These are phyloP conservation scores for Epinephelus lanceolatus DNA, from an alignment of 2,113 vertebrate species.

Conservation along the genomic window DNA sequence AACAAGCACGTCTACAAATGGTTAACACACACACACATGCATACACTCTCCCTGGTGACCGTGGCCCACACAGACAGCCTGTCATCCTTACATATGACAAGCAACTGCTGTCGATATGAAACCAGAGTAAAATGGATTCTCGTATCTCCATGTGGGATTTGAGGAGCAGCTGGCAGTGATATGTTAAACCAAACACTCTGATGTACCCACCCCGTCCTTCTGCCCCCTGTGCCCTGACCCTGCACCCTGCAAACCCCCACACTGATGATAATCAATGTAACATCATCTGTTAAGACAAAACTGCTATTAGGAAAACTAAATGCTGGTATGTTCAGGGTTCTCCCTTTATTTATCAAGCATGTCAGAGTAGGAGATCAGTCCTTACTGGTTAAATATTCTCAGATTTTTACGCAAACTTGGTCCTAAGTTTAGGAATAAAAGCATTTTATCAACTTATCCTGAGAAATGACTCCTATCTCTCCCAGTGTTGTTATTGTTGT, in stretches of 20 bases:
- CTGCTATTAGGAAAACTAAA: background rate
- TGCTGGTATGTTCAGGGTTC: background rate
- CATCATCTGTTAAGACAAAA: constrained; percentile 44
- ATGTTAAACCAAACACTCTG: constrained; percentile 61
- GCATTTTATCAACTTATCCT: no score
- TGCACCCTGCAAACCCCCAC: background rate
- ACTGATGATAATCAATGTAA: constrained; percentile 56
- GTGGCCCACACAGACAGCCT: background rate
- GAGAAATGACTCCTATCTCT: no score
- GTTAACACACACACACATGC: constrained; percentile 5
- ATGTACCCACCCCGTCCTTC: background rate
- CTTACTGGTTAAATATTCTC: background rate
- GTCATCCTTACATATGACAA: constrained; percentile 11
- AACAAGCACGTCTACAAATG: background rate
- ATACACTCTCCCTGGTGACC: background rate
- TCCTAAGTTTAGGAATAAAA: background rate
- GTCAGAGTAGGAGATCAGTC: background rate
- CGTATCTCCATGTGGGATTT: constrained; percentile 45
- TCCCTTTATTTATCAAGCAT: background rate
- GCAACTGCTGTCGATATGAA: constrained; percentile 53
- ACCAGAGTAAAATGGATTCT: constrained; percentile 41
- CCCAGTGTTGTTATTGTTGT: background rate
- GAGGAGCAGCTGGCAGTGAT: constrained; percentile 59
- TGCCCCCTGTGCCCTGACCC: constrained; percentile 36
- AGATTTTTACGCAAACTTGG: background rate